A percentile compares a stretch with the other conserved stretches of the same genome.
Conservation (phyloP, 30 jellyfish, hydroid and myxozoan species). For the Cassiopea xamachana region DNA sequence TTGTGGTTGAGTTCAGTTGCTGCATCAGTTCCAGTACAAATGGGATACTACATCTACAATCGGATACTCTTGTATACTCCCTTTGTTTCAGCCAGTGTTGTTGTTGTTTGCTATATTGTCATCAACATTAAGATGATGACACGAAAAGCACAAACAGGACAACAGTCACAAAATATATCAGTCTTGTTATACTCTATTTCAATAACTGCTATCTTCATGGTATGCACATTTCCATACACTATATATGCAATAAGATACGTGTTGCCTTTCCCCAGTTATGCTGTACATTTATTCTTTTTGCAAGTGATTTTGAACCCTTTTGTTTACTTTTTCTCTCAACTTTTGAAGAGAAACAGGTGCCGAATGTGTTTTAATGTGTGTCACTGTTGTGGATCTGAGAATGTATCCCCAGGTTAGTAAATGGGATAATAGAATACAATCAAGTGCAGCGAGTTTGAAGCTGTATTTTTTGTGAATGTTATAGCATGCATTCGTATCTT, state of each 20-base stretch:
- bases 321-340: neutral
- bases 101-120: neutral
- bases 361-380: neutral
- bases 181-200: neutral
- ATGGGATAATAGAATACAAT: no score
- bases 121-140: neutral
- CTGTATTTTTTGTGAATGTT: no score
- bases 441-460: no score
- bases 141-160: neutral
- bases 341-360: neutral
- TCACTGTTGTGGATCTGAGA: neutral
- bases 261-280: neutral
- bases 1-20: slow-evolving; percentile 12
- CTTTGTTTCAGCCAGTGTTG: neutral
- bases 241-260: neutral
- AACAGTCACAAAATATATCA: neutral
- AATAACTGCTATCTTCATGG: neutral
- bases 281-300: neutral
- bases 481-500: no score
- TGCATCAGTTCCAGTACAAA: neutral
- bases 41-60: neutral
- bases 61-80: neutral
- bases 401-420: no score
- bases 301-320: neutral
- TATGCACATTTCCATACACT: slow-evolving; percentile 1